These are phyloP conservation scores for Odocoileus virginianus DNA, from an alignment of 2,113 vertebrate species.

Conservation along the genomic window DNA sequence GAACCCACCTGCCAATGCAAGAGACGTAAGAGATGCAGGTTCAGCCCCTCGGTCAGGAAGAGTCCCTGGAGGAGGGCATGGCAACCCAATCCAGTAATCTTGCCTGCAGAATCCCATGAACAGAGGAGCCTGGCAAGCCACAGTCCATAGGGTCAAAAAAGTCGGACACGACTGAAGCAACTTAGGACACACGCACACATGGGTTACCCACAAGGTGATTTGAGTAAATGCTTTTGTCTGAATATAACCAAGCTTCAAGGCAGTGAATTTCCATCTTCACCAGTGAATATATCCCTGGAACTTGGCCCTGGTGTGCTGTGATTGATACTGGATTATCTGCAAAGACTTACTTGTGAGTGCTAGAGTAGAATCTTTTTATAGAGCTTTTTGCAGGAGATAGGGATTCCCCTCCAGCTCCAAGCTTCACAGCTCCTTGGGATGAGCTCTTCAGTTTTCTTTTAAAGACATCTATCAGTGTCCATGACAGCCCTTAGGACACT, in stretches of 20 bases:
- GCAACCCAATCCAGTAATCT: not conserved
- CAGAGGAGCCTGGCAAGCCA: not conserved
- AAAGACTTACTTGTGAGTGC: not conserved
- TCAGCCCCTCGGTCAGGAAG: not conserved
- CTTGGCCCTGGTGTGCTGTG: not conserved
- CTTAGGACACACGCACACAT: not conserved
- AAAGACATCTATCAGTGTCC: accelerated
- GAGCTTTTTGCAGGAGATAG: not conserved
- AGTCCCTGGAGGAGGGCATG: not conserved
- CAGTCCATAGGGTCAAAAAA: not conserved
- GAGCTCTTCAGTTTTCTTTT: not conserved
- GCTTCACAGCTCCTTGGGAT: not conserved
- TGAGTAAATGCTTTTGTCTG: not conserved
- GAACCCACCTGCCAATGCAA: not conserved
- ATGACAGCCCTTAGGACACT: not conserved
- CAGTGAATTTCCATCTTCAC: not conserved
- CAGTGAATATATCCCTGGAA: not conserved
- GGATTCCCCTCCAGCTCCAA: not conserved
- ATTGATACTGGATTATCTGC: not conserved
- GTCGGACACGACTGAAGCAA: not conserved
- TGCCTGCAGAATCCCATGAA: not conserved
- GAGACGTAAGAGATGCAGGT: not conserved
- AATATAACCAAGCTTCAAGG: not conserved
- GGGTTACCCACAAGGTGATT: not conserved
- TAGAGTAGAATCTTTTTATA: not conserved